Evolutionary conservation across 2,797 vertebrate species (phyloP), one percentile per base, ranked within the genome.

Genomic region (Nannoperca obscura): DNA sequence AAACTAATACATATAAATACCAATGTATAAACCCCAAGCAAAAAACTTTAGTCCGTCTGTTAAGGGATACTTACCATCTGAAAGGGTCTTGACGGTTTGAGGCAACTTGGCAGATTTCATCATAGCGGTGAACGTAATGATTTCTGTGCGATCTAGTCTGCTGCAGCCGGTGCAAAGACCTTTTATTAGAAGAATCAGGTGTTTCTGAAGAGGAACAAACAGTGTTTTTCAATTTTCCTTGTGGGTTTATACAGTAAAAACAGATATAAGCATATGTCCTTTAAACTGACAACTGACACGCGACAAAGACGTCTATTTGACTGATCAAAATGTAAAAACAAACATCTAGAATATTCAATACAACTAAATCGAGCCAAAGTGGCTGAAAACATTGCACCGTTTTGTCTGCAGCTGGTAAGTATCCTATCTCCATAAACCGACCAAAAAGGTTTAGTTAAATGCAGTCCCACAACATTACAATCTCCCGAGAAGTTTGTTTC

Each of bases 81-180:
- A 99, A 79, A 99, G 97, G 0, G 98, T 99, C 95, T 98, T 99
- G 90, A 99, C 94, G 7, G 98, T 99, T 91, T 98, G 98, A 60
- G 98, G 98, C 90, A 99, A 95, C 92, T 99, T 99, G 86, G 98
- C 98, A 4, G 98, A 99, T 85, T 99, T 99, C 98, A 99, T 99
- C 98, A 99, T 99, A 2, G 98, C 98, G 11, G 98, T 99, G 88
- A 99, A 99, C 36, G 98, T 99, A 84, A 99, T 99, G 65, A 99
- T 99, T 87, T 99, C 98, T 0, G 98, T 99, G 53, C 98, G 95
- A 93, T 99, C 98, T 68, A 99, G 93, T 81, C 98, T 97, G 94
- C 98, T 99, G 93, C 97, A 97, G 84, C 98, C 98, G 0, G 97
- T 99, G 89, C 98, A 99, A 82, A 99, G 95, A 84, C 98, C 98